Evolutionary conservation across 2,888 invertebrate species (phyloP).

Genomic region (Conistra vaccinii): DNA sequence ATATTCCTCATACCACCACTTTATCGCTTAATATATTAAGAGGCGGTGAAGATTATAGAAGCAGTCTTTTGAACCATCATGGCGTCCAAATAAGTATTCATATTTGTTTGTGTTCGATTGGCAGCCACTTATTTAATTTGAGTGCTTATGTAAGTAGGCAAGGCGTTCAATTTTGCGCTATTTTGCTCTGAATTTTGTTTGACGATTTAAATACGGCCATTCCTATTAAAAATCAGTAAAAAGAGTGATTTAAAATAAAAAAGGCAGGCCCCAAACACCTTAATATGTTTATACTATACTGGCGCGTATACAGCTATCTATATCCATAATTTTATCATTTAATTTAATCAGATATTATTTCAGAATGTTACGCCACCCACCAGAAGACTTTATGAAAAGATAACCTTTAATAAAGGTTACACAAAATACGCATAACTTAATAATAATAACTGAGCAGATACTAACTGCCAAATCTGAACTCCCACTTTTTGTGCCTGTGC

Average conservation of each 20-base stretch:
- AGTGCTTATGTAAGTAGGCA: neutral
- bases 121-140: neutral
- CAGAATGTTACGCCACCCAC: slow-evolving; percentile 9
- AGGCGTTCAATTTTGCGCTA: no score
- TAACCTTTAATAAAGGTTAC: slow-evolving; percentile 23
- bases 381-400: neutral
- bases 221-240: neutral
- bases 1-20: no score
- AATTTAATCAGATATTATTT: neutral
- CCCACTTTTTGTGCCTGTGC: neutral
- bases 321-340: neutral
- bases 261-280: neutral
- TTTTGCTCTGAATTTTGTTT: neutral
- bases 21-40: neutral
- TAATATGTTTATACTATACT: neutral
- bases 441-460: neutral
- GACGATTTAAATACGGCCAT: neutral
- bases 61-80: neutral
- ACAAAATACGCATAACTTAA: slow-evolving; percentile 6
- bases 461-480: neutral
- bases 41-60: neutral
- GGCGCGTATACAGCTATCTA: neutral
- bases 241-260: neutral
- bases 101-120: neutral
- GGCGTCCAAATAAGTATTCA: neutral